Evolutionary conservation across 2,888 invertebrate genomes (phyloP), one percentile per base, ranked within the genome.

Genomic region (Unio delphinus): DNA sequence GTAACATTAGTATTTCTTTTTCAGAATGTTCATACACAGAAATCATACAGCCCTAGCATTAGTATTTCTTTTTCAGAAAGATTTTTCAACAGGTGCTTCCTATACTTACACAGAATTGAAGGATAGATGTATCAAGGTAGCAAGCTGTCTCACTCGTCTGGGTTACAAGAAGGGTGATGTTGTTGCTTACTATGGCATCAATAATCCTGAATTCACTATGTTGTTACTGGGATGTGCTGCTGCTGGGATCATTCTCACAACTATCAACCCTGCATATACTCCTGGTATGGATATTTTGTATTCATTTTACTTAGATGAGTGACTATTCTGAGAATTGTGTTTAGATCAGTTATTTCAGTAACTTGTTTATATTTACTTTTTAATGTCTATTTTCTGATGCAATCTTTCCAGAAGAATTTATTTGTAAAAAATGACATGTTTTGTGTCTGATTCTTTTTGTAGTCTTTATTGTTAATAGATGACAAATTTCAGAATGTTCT

Each of bases 121-220:
- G 55, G 83, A 80, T 3, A 66, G 72, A 8, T 57, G 82, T 5
- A 71, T 79, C 7, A 79, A 80, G 59, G 80, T 87, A 11, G 88
- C 84, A 20, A 87, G 87, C 72, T 86, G 80, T 7, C 72, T 89
- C n/a, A 79, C 80, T 30, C 75, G 80, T 34, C 68, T 76, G 20
- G 89, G 89, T 3, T 83, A 85, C 69, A 78, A 78, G 63, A 85
- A 87, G 65, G 88, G 89, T 20, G 89, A 90, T 72, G 82, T 87
- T 17, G 69, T 89, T 3, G 83, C 83, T 26, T 69, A 87, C 8
- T 85, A 76, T 75, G 80, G 86, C 61, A 78, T 83, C 55, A 90
- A 90, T 74, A 77, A 80, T 45, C 86, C 89, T 6, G 89, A 90
- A 68, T 89, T 84, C 69, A 70, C 80, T 20, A 75, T 88, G 28